Conservation (phyloP, 2,113 vertebrate genomes). For the Gymnocephalus cernua region DNA sequence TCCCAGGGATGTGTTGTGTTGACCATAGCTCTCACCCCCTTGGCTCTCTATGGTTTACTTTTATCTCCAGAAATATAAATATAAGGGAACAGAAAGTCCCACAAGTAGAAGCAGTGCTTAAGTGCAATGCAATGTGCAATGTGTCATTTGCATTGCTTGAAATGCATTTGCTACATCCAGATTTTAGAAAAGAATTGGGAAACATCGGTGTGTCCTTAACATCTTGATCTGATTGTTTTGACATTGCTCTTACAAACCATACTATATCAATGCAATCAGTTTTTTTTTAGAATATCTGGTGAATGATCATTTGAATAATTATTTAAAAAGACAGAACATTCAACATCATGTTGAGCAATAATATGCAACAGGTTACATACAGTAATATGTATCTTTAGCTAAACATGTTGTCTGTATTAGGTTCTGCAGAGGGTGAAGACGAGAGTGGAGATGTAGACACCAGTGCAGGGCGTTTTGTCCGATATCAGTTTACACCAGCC, state of each 20-base stretch:
- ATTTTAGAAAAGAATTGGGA: background rate
- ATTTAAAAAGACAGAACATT: background rate
- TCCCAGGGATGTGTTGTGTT: background rate
- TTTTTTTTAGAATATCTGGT: background rate
- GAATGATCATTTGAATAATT: background rate
- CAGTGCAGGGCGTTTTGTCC: slow-evolving; percentile 95
- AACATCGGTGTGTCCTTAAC: background rate
- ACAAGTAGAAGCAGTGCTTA: background rate
- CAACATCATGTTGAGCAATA: background rate
- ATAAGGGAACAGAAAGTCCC: slow-evolving; percentile 3
- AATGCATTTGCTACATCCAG: background rate
- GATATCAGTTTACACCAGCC: slow-evolving; percentile 98
- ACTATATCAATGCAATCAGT: background rate
- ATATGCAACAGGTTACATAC: background rate
- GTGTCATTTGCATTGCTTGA: background rate
- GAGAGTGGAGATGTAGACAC: slow-evolving; percentile 87
- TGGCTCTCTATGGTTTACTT: background rate
- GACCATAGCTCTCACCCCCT: background rate
- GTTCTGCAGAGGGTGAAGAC: slow-evolving; percentile 87
- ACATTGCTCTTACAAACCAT: background rate
- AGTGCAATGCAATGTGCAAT: too few species aligned
- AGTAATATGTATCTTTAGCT: background rate
- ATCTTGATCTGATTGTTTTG: background rate
- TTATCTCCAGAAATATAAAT: background rate
- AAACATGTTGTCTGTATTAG: slow-evolving; percentile 75